Evolutionary conservation across 2,797 vertebrate species (phyloP).

Genomic region (Microctenopoma stevenorrisi): DNA sequence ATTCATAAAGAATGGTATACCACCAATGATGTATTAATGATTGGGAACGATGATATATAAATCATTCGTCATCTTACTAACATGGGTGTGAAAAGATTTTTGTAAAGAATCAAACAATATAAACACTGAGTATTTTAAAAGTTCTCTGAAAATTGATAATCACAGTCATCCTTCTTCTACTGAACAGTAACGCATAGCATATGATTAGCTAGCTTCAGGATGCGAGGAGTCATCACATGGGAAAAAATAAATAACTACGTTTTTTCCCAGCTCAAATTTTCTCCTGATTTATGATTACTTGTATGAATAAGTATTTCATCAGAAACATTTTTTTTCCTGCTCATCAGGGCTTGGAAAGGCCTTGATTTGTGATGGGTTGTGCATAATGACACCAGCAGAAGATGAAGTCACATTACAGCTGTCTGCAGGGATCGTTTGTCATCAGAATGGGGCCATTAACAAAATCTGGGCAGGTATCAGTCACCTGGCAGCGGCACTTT

Average conservation of each 20-base stretch:
- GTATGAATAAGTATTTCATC: slow-evolving; percentile 73
- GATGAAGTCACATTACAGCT: slow-evolving; percentile 77
- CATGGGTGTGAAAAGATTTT: no score
- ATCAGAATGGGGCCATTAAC: slow-evolving; percentile 73
- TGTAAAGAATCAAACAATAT: no score
- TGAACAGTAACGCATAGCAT: slow-evolving; percentile 12
- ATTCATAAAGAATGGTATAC: no score
- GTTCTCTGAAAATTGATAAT: slow-evolving; percentile 5
- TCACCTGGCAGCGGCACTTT: slow-evolving; percentile 66
- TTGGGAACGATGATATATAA: no score
- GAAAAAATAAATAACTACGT: background rate
- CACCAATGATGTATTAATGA: no score
- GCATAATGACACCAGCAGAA: slow-evolving; percentile 68
- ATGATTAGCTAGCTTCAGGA: slow-evolving; percentile 16
- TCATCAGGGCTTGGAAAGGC: slow-evolving; percentile 61
- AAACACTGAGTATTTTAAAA: background rate
- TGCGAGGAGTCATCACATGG: background rate
- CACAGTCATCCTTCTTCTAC: background rate
- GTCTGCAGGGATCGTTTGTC: slow-evolving; percentile 61
- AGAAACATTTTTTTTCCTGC: slow-evolving; percentile 54
- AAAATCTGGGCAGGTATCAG: slow-evolving; percentile 79
- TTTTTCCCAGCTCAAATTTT: slow-evolving; percentile 43
- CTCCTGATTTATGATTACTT: slow-evolving; percentile 68
- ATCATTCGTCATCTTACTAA: no score
- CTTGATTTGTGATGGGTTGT: slow-evolving; percentile 75